Conservation (phyloP, 2,888 invertebrate species). For the Troglohyphantes excavatus region DNA sequence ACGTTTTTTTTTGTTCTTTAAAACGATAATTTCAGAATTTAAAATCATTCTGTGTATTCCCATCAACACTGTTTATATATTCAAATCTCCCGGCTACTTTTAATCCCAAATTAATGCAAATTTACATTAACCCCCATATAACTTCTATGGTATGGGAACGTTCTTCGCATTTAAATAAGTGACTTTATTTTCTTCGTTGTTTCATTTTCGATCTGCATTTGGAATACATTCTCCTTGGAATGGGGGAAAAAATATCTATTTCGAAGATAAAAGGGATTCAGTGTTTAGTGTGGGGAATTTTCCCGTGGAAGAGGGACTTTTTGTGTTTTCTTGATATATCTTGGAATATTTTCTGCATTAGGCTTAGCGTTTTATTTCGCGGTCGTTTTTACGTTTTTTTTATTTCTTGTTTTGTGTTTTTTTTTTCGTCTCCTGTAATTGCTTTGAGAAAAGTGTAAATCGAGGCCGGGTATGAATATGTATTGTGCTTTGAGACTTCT, state of each 20-base stretch:
- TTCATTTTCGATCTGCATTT: constrained; percentile 55
- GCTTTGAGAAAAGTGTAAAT: not conserved
- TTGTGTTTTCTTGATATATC: constrained; percentile 34
- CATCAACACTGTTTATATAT: not conserved
- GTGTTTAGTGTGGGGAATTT: constrained; percentile 41
- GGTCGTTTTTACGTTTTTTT: not conserved
- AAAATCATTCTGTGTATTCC: not conserved
- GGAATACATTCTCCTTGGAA: constrained; percentile 8
- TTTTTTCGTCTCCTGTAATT: constrained; percentile 26
- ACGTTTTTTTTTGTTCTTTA: not conserved
- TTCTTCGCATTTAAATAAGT: constrained; percentile 27
- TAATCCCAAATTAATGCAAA: constrained; percentile 35
- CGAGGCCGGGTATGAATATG: not conserved
- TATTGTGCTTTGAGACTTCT: not conserved
- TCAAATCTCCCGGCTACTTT: constrained; percentile 2
- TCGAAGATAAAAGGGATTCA: constrained; percentile 52
- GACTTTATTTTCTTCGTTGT: constrained; percentile 13
- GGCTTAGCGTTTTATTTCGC: constrained; percentile 29
- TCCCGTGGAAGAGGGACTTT: constrained; percentile 26
- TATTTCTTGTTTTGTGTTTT: not conserved
- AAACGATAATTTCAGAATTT: not conserved
- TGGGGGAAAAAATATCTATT: constrained; percentile 30
- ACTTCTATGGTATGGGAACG: not conserved
- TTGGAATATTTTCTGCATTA: constrained; percentile 45
- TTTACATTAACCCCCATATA: not conserved